Evolutionary conservation across 2,888 invertebrate species (phyloP).

Genomic region (Phlogophora meticulosa): DNA sequence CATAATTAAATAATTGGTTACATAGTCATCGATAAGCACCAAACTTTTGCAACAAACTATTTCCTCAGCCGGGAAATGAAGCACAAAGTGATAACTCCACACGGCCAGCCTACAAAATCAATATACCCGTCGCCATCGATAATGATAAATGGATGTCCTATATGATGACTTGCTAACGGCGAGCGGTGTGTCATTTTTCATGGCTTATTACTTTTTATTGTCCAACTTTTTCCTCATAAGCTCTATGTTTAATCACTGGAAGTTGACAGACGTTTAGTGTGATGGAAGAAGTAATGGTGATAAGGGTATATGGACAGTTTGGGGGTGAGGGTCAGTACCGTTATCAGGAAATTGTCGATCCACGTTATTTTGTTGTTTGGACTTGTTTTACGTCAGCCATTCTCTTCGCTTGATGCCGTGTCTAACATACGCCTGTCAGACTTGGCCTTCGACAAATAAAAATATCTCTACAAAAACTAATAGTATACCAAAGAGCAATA

Average conservation of each 20-base stretch:
- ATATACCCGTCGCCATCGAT: slow-evolving; percentile 64
- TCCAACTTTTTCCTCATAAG: slow-evolving; percentile 61
- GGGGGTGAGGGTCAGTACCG: not conserved
- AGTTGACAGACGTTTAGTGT: slow-evolving; percentile 42
- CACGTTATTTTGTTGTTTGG: not conserved
- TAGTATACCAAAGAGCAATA: too few species aligned
- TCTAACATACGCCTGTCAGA: too few species aligned
- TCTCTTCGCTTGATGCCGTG: too few species aligned
- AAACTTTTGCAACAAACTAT: not conserved
- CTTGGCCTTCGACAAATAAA: too few species aligned
- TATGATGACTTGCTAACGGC: slow-evolving; percentile 81
- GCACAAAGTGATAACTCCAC: slow-evolving; percentile 20
- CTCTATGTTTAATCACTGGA: slow-evolving; percentile 58
- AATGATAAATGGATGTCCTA: slow-evolving; percentile 78
- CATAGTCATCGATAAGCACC: too few species aligned
- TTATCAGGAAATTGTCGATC: not conserved
- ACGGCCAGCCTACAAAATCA: slow-evolving; percentile 60
- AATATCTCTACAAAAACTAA: too few species aligned
- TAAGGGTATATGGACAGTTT: slow-evolving; percentile 24
- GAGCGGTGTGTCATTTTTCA: slow-evolving; percentile 74
- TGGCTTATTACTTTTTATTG: slow-evolving; percentile 73
- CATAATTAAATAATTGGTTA: too few species aligned
- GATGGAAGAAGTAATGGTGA: slow-evolving; percentile 34
- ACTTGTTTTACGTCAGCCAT: not conserved
- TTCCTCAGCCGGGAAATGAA: not conserved